Evolutionary conservation across 1,140 invertebrate genomes (phyloP).

Genomic region (Lucilia cuprina): DNA sequence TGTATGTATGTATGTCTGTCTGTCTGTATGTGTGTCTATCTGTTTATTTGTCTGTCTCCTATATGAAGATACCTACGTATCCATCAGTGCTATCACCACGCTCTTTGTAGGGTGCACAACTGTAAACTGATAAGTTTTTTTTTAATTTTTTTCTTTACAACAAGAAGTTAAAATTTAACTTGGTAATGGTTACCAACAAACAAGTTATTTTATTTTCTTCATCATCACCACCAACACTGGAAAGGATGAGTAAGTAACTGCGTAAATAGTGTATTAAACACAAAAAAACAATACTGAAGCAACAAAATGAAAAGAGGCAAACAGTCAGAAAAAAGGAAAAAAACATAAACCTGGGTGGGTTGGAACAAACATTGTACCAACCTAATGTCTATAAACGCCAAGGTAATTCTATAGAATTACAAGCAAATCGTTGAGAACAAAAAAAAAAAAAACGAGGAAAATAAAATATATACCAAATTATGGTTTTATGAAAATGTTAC

Average conservation of each 20-base stretch:
- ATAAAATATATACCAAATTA: neutral
- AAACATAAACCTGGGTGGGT: neutral
- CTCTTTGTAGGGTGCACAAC: no score
- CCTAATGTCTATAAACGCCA: neutral
- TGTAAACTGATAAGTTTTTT: neutral
- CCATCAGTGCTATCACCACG: no score
- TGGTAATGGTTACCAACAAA: constrained; percentile 8
- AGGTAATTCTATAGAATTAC: neutral
- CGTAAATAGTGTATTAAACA: neutral
- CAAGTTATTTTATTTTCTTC: neutral
- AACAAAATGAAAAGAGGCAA: neutral
- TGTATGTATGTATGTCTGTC: no score
- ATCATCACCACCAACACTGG: neutral
- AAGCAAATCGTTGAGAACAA: neutral
- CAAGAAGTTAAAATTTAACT: neutral
- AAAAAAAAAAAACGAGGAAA: neutral
- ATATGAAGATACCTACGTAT: no score
- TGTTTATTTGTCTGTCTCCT: no score
- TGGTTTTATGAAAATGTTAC: neutral
- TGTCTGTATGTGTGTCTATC: no score
- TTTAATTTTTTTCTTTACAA: neutral
- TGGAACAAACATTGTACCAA: neutral
- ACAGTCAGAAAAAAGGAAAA: neutral
- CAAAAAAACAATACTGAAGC: no score
- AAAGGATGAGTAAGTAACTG: constrained; percentile 7